These are phyloP conservation scores for Chalcosyrphus nemorum DNA, from an alignment of 2,888 invertebrate genomes.

Conservation along the genomic window DNA sequence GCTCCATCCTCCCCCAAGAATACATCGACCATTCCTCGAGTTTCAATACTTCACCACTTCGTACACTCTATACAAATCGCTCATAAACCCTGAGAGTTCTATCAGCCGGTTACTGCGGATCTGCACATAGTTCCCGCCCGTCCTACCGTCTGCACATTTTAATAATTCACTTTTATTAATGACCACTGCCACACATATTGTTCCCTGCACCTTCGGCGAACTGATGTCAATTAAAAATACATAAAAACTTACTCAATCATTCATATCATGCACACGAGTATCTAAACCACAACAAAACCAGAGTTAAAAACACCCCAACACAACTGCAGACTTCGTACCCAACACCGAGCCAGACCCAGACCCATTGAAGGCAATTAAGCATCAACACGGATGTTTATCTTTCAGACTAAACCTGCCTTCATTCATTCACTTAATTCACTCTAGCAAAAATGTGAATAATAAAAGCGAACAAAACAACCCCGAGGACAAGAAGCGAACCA, in stretches of 20 bases:
- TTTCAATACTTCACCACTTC: too few species aligned
- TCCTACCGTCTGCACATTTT: neutral
- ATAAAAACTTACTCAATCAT: conserved; percentile 66
- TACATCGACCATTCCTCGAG: too few species aligned
- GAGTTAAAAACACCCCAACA: neutral
- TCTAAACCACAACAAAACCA: conserved; percentile 46
- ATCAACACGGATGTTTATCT: conserved; percentile 71
- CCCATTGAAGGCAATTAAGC: conserved; percentile 69
- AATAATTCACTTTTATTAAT: conserved; percentile 52
- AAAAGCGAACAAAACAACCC: conserved; percentile 14
- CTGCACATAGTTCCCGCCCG: too few species aligned
- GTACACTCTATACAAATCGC: too few species aligned
- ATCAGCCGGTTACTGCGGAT: too few species aligned
- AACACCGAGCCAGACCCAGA: neutral
- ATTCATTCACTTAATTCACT: conserved; percentile 59
- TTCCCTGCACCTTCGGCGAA: neutral
- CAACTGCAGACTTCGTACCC: neutral
- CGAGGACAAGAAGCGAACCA: neutral
- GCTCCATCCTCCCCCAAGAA: too few species aligned
- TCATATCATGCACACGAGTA: conserved; percentile 43
- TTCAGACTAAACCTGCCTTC: conserved; percentile 60
- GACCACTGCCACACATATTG: conserved; percentile 33
- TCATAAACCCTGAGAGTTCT: too few species aligned
- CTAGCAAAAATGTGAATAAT: conserved; percentile 40
- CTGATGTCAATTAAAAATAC: conserved; percentile 65